These are phyloP conservation scores for Eulithis testata DNA, from an alignment of 2,888 invertebrate genomes.

Conservation along the genomic window DNA sequence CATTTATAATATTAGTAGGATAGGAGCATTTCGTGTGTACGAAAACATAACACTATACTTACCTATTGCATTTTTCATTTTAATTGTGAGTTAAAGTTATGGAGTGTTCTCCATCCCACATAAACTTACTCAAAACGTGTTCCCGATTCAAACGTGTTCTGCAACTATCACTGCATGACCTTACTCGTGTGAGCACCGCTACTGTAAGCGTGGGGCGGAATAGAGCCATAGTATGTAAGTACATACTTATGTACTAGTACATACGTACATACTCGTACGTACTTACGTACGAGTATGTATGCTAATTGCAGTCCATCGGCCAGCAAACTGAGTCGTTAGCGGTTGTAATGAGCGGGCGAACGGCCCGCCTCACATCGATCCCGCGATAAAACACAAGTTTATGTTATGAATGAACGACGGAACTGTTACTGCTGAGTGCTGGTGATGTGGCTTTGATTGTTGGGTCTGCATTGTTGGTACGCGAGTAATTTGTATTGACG, in stretches of 20 bases:
- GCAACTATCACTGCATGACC: not conserved
- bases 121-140: not conserved
- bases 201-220: constrained; percentile 38
- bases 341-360: constrained; percentile 57
- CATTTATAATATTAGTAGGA: no score
- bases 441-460: constrained; percentile 30
- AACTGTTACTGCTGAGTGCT: constrained; percentile 27
- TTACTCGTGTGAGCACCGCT: not conserved
- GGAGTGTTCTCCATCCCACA: no score
- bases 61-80: no score
- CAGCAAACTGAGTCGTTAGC: constrained; percentile 60
- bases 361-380: constrained; percentile 45
- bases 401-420: constrained; percentile 47
- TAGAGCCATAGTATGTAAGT: constrained; percentile 43
- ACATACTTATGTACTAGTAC: no score
- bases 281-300: constrained; percentile 40
- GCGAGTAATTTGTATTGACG: constrained; percentile 1
- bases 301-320: constrained; percentile 63
- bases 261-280: no score
- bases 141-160: constrained; percentile 2
- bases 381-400: constrained; percentile 44
- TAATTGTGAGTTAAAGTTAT: no score
- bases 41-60: no score
- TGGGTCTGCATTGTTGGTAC: constrained; percentile 5
- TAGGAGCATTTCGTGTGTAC: no score